Conservation (phyloP, 2,113 vertebrate species). For the Chauna torquata region DNA sequence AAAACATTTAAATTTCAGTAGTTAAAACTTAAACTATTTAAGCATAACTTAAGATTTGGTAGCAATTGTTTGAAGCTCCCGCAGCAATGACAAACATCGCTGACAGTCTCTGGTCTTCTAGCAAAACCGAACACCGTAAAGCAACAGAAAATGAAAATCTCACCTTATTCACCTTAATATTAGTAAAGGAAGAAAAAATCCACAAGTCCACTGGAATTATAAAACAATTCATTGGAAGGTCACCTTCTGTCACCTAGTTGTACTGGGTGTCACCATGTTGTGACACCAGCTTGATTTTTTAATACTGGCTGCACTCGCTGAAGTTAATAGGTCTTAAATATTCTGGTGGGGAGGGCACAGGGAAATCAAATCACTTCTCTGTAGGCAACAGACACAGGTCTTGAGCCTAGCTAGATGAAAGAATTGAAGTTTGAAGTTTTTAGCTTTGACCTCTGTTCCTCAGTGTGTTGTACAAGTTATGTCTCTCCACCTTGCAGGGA, state of each 20-base stretch:
- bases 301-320: background rate
- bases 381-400: background rate
- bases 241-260: background rate
- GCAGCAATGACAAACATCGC: background rate
- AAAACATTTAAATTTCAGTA: background rate
- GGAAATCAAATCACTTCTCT: background rate
- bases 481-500: background rate
- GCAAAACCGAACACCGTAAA: background rate
- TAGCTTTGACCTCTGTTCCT: background rate
- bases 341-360: background rate
- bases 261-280: background rate
- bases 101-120: background rate
- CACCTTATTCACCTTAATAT: background rate
- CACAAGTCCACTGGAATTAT: background rate
- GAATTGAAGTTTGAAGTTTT: background rate
- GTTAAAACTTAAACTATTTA: background rate
- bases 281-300: background rate
- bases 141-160: background rate
- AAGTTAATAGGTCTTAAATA: background rate
- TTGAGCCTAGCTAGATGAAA: background rate
- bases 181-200: background rate
- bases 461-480: fast-evolving
- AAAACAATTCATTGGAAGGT: background rate
- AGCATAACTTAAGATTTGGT: background rate
- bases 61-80: background rate